These are phyloP conservation scores for Ancistrus triradiatus DNA, from an alignment of 2,113 vertebrate species.

Conservation along the genomic window DNA sequence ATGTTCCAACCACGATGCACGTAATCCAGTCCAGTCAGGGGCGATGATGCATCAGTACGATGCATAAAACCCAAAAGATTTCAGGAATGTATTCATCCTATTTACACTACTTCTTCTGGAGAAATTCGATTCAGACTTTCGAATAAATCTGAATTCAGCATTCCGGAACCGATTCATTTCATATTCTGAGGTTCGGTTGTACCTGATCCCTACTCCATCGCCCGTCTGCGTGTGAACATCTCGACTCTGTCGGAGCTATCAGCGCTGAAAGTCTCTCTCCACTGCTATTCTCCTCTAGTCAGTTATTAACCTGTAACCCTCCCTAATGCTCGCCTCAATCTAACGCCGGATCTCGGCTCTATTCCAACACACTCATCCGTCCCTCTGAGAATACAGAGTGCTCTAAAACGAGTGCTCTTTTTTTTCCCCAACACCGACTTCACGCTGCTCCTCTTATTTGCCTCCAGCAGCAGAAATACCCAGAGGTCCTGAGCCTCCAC, in stretches of 20 bases:
- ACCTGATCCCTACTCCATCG: background rate
- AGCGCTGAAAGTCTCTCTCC: constrained; percentile 1
- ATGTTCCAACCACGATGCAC: no score
- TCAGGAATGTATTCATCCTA: no score
- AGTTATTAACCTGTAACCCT: constrained; percentile 46
- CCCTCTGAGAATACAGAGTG: constrained; percentile 37
- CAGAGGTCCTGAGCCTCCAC: constrained; percentile 4
- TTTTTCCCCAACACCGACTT: constrained; percentile 2
- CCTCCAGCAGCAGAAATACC: constrained; percentile 24
- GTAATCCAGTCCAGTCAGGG: no score
- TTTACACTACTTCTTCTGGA: no score
- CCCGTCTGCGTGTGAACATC: background rate
- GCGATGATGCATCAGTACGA: no score
- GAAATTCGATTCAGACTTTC: no score
- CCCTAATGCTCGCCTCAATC: background rate
- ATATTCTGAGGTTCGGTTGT: no score
- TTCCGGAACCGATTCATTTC: no score
- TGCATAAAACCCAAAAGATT: no score
- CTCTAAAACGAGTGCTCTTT: constrained; percentile 35
- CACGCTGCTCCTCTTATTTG: constrained; percentile 18
- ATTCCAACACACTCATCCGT: background rate
- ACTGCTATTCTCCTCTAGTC: constrained; percentile 31
- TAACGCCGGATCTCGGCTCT: constrained; percentile 24
- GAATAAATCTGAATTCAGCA: no score
- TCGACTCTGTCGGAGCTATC: background rate